A percentile compares a stretch with the other conserved stretches of the same genome.
phyloP scores from a whole-genome alignment of 2,888 invertebrate genomes.

The Diaperis boleti region DNA sequence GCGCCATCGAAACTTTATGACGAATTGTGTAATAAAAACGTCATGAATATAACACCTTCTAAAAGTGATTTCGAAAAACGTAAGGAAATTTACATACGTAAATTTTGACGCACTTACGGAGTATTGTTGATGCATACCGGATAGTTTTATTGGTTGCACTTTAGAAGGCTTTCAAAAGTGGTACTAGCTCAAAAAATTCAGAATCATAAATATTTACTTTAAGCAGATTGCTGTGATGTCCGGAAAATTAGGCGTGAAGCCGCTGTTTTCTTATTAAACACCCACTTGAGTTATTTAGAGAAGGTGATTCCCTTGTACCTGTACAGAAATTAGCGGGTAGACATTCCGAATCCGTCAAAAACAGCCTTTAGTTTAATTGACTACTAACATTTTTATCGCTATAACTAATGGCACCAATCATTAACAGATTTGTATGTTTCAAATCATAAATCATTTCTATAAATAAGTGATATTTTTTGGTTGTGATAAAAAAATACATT shows the following conservation, averaged over 20 bases:
- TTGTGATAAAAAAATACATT: background rate
- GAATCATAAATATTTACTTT: background rate
- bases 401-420: background rate
- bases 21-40: background rate
- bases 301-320: constrained; percentile 2
- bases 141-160: no score
- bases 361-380: background rate
- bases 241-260: background rate
- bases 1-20: background rate
- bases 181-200: no score
- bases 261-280: constrained; percentile 2
- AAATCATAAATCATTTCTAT: constrained; percentile 2
- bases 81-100: no score
- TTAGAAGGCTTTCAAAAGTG: background rate
- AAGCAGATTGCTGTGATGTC: background rate
- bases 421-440: background rate
- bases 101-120: no score
- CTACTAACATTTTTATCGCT: background rate
- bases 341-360: no score
- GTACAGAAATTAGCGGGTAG: no score
- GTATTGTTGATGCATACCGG: no score
- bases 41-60: background rate
- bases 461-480: constrained; percentile 1
- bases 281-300: background rate
- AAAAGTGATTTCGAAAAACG: background rate